Base-by-base conservation (phyloP, 1,140 invertebrate genomes). In the Bombus impatiens region DNA sequence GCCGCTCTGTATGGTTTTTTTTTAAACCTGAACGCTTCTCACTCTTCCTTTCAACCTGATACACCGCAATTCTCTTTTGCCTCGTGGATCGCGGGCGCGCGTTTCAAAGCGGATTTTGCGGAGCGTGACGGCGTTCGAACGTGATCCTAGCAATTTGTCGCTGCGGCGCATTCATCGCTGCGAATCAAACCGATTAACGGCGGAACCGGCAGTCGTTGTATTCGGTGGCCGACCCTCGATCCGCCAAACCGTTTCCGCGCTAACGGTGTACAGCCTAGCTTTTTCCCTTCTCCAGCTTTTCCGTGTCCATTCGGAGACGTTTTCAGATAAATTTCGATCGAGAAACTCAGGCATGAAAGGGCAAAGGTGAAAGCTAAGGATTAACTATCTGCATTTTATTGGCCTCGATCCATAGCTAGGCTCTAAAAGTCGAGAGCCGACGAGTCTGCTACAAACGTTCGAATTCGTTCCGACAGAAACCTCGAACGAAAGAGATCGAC, bases 141-240 rank as follows among this genome's bases (percentile, higher is more conserved):
- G 70, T 77, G 84, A 90, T 88, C 87, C 89, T 65, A 87, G 89
- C 87, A 90, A 90, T 90, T 90, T 90, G 89, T 90, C 86, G 89
- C 82, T 68, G 80, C 67, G 68, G 28, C 82, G 87, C 77, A 90
- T 86, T 88, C 82, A 86, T 86, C 87, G 83, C 42, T 71, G 77
- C 83, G 81, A 88, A 91, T 90, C 87, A 88, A 90, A 84, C 79
- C 88, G 90, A 91, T 87, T 91, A 90, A 89, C 84, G 81, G 80
- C 59, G 53, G 35, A 35, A 68, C 59, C 86, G 79, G 71, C 62
- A 75, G 84, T 85, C 76, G 68, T 68, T 62, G 62, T 57, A 62
- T 67, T 32, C 57, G n/a, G 22, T n/a, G 42, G 68, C 44, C 71
- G 53, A n/a, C 42, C 12, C 84, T 76, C 68, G 84, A 88, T 37